Evolutionary conservation across 2,113 vertebrate species (phyloP).

Genomic region (Tragelaphus buxtoni): DNA sequence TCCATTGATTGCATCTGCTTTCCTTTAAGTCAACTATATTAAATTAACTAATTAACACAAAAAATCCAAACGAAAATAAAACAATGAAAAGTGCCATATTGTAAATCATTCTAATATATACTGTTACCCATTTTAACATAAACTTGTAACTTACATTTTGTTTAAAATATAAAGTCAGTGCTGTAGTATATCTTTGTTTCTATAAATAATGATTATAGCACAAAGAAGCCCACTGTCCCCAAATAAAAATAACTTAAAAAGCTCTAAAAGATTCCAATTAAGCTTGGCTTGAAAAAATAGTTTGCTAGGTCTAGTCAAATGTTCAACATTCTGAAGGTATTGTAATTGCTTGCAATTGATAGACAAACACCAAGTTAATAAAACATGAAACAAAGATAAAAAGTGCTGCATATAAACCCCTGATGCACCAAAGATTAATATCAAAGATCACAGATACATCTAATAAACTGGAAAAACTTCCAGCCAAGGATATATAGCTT

Average conservation of each 20-base stretch:
- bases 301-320: constrained; percentile 74
- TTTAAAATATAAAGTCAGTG: constrained; percentile 83
- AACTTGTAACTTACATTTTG: constrained; percentile 77
- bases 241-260: constrained; percentile 75
- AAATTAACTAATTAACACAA: constrained; percentile 68
- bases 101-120: constrained; percentile 78
- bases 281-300: constrained; percentile 81
- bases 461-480: constrained; percentile 80
- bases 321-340: constrained; percentile 68
- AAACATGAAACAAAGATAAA: constrained; percentile 81
- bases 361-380: constrained; percentile 79
- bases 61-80: constrained; percentile 66
- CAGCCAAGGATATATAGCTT: constrained; percentile 77
- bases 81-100: constrained; percentile 83
- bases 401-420: constrained; percentile 89
- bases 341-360: constrained; percentile 69
- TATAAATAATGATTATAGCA: constrained; percentile 83
- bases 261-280: constrained; percentile 79
- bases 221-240: constrained; percentile 78
- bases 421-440: constrained; percentile 86
- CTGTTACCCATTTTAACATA: constrained; percentile 78
- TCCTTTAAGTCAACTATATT: constrained; percentile 64
- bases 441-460: constrained; percentile 80
- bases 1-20: constrained; percentile 79
- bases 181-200: constrained; percentile 82